Evolutionary conservation across 92 coral and sea anemone species (phyloP).

Genomic region (Meandrina meandrites): DNA sequence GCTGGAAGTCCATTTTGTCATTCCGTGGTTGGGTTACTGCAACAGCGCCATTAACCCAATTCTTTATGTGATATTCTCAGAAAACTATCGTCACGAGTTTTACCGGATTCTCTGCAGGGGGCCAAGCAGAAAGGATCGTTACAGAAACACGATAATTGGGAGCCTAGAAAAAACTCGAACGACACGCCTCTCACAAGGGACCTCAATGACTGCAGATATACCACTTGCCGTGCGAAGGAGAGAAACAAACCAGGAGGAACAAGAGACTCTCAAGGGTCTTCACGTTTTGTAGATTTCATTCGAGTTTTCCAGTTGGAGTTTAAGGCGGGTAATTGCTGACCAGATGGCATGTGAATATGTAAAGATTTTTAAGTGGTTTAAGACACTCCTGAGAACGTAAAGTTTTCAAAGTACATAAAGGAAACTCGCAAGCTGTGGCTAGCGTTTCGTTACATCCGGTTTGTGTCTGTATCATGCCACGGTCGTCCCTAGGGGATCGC

Average conservation of each 20-base stretch:
- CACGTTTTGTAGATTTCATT: no score
- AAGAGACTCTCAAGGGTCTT: no score
- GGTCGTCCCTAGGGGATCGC: no score
- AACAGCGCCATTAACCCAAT: constrained; percentile 78
- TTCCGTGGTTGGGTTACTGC: constrained; percentile 73
- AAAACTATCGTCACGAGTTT: constrained; percentile 74
- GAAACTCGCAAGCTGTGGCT: no score
- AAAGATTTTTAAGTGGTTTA: no score
- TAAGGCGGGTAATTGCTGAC: no score
- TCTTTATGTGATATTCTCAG: constrained; percentile 75
- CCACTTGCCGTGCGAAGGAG: constrained; percentile 16
- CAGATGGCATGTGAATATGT: no score
- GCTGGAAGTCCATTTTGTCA: constrained; percentile 8
- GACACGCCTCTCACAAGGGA: constrained; percentile 22
- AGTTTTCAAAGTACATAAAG: no score
- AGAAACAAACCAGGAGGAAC: constrained; percentile 12
- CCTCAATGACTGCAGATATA: constrained; percentile 1
- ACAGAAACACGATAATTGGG: constrained; percentile 8
- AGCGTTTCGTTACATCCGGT: no score
- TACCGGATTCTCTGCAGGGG: constrained; percentile 53
- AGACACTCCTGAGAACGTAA: no score
- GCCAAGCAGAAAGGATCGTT: constrained; percentile 43
- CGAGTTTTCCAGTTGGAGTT: no score
- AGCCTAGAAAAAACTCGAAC: neutral
- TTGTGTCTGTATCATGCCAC: no score